Evolutionary conservation across 2,113 vertebrate genomes (phyloP), one percentile per base, ranked within the genome.

Genomic region (Cnemophilus loriae): DNA sequence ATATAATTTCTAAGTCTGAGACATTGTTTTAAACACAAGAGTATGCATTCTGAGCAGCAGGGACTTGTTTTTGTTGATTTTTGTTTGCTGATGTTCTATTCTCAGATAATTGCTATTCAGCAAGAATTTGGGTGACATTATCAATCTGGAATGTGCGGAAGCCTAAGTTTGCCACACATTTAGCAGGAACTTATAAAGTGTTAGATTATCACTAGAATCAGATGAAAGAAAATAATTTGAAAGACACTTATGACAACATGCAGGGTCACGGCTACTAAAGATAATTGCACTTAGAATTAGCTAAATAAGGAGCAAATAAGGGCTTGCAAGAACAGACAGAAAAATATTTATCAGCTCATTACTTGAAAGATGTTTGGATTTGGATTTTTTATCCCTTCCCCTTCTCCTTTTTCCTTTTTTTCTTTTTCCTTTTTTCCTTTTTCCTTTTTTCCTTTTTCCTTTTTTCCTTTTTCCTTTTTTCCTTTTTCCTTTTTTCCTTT

Each of bases 391-490:
- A 28, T 27, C 10, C 11, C 9, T 44, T 71, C 16, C 47, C 13
- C 6, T 63, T 2, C 21, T 27, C n/a, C n/a, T n/a, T n/a, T n/a
- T n/a, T 19, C 21, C 26, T 9, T 23, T 17, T 16, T 20, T 19
- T 16, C 8, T 6, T 7, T 17, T 52, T 9, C 5, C 2, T 2
- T 23, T 5, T 3, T 9, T 46, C 11, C 4, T 7, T 11, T 12
- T 46, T 13, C 7, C 14, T 16, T 44, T 44, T 14, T 42, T 42
- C 41, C 3, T 12, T 24, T 7, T 24, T 7, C 10, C 10, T 46
- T 46, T 14, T 27, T 27, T 26, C 12, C 7, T 7, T n/a, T 44
- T 52, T 52, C 9, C 23, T 49, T 28, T 28, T 15, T 4, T 3
- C 15, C n/a, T 17, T 23, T 3, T 26, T 26, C 24, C 5, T 27